A percentile compares a stretch with the other conserved stretches of the same genome.
Conservation (phyloP, 2,113 vertebrate genomes). For the Todiramphus chloris region DNA sequence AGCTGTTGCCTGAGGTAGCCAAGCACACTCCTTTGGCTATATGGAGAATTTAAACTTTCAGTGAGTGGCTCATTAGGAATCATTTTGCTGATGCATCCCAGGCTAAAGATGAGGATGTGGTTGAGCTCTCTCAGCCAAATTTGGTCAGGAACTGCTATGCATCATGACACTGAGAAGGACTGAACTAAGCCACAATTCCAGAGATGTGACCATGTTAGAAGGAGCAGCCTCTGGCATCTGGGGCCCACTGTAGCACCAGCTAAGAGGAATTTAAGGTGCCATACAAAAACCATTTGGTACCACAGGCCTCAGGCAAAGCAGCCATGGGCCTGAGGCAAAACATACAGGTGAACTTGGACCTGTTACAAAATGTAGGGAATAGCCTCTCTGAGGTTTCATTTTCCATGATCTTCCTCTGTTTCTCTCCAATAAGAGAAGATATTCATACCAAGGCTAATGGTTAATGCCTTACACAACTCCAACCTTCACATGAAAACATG, state of each 20-base stretch:
- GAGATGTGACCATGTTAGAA: neutral
- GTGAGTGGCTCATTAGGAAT: neutral
- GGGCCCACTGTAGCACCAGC: fast-evolving
- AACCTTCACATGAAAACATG: neutral
- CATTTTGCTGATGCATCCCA: neutral
- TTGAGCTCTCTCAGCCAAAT: neutral
- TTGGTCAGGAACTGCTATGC: neutral
- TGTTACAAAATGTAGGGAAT: neutral
- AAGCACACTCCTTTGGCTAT: neutral
- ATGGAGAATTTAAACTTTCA: neutral
- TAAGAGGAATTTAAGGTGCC: neutral
- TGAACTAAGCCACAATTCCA: neutral
- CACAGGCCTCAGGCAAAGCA: neutral
- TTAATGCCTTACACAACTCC: neutral
- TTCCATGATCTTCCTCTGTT: neutral
- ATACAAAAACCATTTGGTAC: neutral
- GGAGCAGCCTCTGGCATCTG: neutral
- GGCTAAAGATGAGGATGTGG: neutral
- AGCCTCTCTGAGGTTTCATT: neutral
- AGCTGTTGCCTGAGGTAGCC: neutral
- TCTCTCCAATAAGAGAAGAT: neutral
- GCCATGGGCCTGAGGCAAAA: neutral
- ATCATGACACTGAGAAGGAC: fast-evolving
- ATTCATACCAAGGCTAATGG: neutral
- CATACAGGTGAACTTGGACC: neutral